phyloP scores from a whole-genome alignment of 2,888 invertebrate genomes.

The Drosophila cyrtoloma region DNA sequence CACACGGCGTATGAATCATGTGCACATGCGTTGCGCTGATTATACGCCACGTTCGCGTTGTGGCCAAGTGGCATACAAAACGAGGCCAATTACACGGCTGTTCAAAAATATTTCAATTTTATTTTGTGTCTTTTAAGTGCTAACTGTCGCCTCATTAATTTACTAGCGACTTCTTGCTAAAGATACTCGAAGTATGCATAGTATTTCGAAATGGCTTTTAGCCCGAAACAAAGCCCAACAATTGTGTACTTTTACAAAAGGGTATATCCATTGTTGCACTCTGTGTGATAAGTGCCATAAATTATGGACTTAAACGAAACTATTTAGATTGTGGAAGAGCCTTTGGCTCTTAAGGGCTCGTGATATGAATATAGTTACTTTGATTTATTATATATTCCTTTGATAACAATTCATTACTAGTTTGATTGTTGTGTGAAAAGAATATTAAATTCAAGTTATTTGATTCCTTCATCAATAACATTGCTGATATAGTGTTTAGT shows the following conservation, averaged over 20 bases:
- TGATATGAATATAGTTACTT: not conserved
- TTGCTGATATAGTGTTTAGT: no score
- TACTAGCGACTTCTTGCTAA: conserved; percentile 42
- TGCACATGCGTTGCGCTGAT: conserved; percentile 53
- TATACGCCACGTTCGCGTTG: conserved; percentile 58
- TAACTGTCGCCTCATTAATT: conserved; percentile 77
- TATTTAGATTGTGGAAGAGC: not conserved
- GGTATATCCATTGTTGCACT: not conserved
- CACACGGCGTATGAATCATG: conserved; percentile 76
- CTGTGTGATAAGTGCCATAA: not conserved
- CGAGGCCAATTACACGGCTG: conserved; percentile 76
- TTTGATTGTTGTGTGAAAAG: not conserved
- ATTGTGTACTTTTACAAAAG: not conserved
- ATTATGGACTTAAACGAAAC: not conserved
- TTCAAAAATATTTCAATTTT: conserved; percentile 67
- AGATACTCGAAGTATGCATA: conserved; percentile 32
- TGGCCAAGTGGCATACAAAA: conserved; percentile 34
- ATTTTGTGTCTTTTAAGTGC: conserved; percentile 37
- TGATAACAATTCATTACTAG: not conserved
- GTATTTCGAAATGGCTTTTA: conserved; percentile 32
- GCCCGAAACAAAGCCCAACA: conserved; percentile 1
- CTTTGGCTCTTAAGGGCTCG: not conserved
- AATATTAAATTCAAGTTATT: not conserved
- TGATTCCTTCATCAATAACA: not conserved
- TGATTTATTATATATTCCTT: not conserved